Conservation (phyloP, 2,113 vertebrate genomes). For the Oreochromis niloticus region DNA sequence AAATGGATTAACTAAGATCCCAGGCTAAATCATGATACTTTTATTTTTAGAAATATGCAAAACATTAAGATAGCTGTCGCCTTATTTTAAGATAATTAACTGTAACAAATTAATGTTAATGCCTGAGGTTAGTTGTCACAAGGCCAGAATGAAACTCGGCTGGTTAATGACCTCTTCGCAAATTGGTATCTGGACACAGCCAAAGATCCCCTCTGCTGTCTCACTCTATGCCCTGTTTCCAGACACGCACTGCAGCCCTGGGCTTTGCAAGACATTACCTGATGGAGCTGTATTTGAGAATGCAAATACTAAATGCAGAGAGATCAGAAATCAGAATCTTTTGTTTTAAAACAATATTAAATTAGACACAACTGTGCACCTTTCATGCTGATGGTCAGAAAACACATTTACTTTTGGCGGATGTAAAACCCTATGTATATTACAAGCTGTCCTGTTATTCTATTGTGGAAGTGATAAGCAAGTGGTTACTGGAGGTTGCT, state of each 20-base stretch:
- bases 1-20: background rate
- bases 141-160: background rate
- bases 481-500: background rate
- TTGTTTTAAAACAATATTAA: background rate
- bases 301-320: background rate
- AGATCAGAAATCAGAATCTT: background rate
- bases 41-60: background rate
- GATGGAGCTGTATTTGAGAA: background rate
- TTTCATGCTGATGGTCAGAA: background rate
- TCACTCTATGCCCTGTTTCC: background rate
- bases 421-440: background rate
- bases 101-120: background rate
- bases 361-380: background rate
- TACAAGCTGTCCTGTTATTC: background rate
- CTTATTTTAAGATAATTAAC: background rate
- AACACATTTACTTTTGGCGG: background rate
- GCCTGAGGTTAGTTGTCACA: background rate
- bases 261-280: background rate
- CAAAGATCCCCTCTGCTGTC: background rate
- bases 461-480: background rate
- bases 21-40: background rate
- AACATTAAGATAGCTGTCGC: background rate
- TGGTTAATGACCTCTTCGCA: background rate
- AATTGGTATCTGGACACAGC: background rate
- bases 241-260: background rate